Percentiles rank a stretch among this genome's conserved stretches.
Evolutionary conservation across 2,113 vertebrate genomes (phyloP).

Genomic region (Galeopterus variegatus): DNA sequence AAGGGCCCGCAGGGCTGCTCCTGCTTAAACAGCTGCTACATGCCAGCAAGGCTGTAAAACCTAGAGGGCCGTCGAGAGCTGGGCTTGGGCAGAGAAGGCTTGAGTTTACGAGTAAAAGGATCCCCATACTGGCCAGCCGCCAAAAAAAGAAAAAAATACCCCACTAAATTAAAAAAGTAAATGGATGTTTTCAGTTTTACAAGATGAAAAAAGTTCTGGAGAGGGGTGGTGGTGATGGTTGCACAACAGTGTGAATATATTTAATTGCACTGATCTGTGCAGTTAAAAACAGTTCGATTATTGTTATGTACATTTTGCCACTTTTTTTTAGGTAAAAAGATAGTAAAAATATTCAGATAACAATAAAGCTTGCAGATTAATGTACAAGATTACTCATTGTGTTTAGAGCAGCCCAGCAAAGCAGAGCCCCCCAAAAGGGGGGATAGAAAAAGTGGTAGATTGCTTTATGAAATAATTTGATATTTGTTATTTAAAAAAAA

Average conservation of each 20-base stretch:
- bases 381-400: neutral
- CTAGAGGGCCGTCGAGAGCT: neutral
- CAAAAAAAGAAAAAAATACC: too few relatives aligned
- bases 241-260: neutral
- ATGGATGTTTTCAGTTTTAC: neutral
- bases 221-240: neutral
- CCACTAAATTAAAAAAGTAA: too few relatives aligned
- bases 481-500: neutral
- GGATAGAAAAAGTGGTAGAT: neutral
- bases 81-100: neutral
- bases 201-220: neutral
- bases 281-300: neutral
- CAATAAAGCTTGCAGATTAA: neutral
- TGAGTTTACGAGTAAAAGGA: neutral
- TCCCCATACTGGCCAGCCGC: too few relatives aligned
- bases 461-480: neutral
- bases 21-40: neutral
- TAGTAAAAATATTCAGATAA: neutral
- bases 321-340: neutral
- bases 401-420: neutral
- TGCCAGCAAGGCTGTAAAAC: neutral
- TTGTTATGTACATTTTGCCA: neutral
- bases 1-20: neutral
- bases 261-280: neutral
- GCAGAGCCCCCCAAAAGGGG: accelerated